Base-by-base conservation (phyloP, 2,888 invertebrate genomes). In the Stenolophus ochropezus region DNA sequence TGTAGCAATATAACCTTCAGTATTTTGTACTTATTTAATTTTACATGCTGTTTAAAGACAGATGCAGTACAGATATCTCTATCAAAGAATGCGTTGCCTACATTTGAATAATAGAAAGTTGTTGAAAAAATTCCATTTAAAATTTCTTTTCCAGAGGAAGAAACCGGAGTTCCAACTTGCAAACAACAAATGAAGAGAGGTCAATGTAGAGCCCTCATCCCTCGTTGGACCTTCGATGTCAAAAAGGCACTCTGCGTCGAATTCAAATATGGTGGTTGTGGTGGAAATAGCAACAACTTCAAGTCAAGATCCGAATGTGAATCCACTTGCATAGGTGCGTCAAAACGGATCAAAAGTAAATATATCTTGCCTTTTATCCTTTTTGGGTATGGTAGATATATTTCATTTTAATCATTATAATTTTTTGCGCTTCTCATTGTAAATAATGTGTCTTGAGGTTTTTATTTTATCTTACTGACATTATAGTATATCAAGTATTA, bases 231-330 rank as follows among this genome's bases (percentile, higher is more conserved):
- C 73, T 92, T 91, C 85, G 90, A 91, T 86, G 88, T 90, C 0
- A 85, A 86, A 73, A 86, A 87, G 51, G 89, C 89, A 82, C 88
- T 89, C 75, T 92, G 92, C 82, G 85, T 88, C 4, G 90, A 91
- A 84, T 92, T 92, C 86, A 90, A 90, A 84, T 92, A 90, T 83
- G 92, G 92, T 3, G 92, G 92, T 79, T 92, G 92, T 84, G 90
- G 90, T 85, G 91, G 91, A 83, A 92, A 92, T 84, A 89, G 89
- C 81, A 92, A 92, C 85, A 92, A 92, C 84, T 79, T 79, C 79
- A 49, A 69, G 27, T 47, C 79, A 11, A 49, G 33, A 25, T 25
- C 14, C 27, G 79, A 79, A 3, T 79, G 79, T 21, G 79, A 79
- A 53, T 23, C 69, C 6, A 27, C 49, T 6, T 79, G 79, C 27